phyloP scores from a whole-genome alignment of 1,140 invertebrate genomes.

The Periplaneta americana region DNA sequence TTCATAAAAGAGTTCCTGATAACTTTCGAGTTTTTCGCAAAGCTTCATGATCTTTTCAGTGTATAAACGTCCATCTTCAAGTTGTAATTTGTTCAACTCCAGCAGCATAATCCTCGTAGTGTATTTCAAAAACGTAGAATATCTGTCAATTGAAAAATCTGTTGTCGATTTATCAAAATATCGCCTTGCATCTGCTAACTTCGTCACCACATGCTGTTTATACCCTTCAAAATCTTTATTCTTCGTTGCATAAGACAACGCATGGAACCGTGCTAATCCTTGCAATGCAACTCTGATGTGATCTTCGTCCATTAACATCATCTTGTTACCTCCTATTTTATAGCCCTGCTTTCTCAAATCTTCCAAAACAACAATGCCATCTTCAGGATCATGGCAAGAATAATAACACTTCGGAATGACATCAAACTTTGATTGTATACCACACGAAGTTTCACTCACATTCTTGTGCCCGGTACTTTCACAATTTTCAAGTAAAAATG shows the following conservation, averaged over 20 bases:
- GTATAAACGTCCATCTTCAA: background rate
- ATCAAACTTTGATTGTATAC: background rate
- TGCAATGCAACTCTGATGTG: conserved; percentile 30
- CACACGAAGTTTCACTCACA: background rate
- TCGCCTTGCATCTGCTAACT: conserved; percentile 14
- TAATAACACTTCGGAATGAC: conserved; percentile 9
- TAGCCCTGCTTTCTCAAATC: conserved; percentile 26
- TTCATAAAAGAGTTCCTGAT: background rate
- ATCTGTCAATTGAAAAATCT: background rate
- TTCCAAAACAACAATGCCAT: conserved; percentile 29
- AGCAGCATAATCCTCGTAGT: background rate
- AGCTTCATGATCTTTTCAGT: background rate
- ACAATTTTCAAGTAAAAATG: background rate
- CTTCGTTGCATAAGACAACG: conserved; percentile 32
- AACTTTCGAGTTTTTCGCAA: background rate
- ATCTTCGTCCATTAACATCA: conserved; percentile 23
- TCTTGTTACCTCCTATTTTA: background rate
- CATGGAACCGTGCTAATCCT: conserved; percentile 37
- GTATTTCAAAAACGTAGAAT: background rate
- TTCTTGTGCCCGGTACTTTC: background rate
- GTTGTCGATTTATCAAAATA: background rate
- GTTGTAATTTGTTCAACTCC: background rate
- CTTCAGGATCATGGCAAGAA: background rate
- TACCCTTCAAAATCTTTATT: conserved; percentile 27
- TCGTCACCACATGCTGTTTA: conserved; percentile 22